A percentile compares a stretch with the other conserved stretches of the same genome.
Evolutionary conservation across 1,140 invertebrate genomes (phyloP).

Genomic region (Aphaenogaster rudis): DNA sequence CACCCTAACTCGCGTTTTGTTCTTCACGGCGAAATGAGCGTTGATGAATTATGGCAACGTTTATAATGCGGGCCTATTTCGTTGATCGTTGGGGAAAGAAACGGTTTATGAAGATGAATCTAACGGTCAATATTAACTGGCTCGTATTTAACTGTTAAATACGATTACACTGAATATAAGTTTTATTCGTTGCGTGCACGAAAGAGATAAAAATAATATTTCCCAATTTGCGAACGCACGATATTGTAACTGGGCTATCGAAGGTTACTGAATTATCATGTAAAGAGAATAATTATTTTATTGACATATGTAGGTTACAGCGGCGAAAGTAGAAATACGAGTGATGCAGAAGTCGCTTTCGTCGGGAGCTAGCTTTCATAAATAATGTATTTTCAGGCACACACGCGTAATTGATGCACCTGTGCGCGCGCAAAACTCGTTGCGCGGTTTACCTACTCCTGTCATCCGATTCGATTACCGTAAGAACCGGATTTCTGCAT

Average conservation of each 20-base stretch:
- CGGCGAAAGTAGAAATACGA: conserved; percentile 49
- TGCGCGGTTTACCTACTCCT: conserved; percentile 49
- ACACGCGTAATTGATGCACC: conserved; percentile 48
- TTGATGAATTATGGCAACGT: conserved; percentile 31
- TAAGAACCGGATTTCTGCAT: conserved; percentile 70
- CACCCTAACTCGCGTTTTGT: conserved; percentile 30
- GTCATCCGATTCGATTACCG: conserved; percentile 53
- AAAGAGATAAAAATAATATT: background rate
- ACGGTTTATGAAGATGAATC: background rate
- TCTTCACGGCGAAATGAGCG: conserved; percentile 1
- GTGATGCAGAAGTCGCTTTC: conserved; percentile 21
- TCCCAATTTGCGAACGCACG: too few species aligned
- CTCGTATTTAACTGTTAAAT: background rate
- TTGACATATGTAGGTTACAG: background rate
- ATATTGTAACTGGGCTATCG: background rate
- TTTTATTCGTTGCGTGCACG: background rate
- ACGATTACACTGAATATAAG: background rate
- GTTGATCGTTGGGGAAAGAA: background rate
- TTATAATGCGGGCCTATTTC: conserved; percentile 35
- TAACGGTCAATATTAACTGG: background rate
- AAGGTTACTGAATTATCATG: background rate
- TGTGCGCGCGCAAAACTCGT: conserved; percentile 47
- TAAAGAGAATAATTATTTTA: background rate
- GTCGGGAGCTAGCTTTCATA: conserved; percentile 59
- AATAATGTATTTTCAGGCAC: conserved; percentile 66